A percentile compares a stretch with the other conserved stretches of the same genome.
Evolutionary conservation across 2,888 invertebrate genomes (phyloP).

Genomic region (Dione juno): DNA sequence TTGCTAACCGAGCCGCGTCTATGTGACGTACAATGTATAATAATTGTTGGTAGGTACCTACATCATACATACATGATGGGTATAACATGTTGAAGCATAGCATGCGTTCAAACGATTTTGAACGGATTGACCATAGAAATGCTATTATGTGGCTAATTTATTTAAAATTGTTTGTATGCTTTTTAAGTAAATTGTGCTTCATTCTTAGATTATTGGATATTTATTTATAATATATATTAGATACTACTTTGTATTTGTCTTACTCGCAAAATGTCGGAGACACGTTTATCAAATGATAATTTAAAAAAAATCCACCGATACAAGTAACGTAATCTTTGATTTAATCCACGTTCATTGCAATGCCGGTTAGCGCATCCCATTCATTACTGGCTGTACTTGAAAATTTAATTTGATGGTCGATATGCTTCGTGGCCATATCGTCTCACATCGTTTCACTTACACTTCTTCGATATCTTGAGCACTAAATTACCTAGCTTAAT

Average conservation of each 20-base stretch:
- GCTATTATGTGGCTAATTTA: not conserved
- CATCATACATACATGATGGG: not conserved
- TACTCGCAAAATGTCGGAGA: no score
- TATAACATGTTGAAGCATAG: not conserved
- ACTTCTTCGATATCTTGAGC: conserved; percentile 37
- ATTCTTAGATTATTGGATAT: no score
- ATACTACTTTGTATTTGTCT: no score
- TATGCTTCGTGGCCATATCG: conserved; percentile 72
- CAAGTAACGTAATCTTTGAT: not conserved
- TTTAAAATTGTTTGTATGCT: no score
- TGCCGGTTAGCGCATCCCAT: conserved; percentile 37
- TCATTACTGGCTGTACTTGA: conserved; percentile 63
- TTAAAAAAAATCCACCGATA: not conserved
- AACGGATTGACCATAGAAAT: not conserved
- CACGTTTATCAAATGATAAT: no score
- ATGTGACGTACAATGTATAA: not conserved
- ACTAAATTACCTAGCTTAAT: conserved; percentile 1
- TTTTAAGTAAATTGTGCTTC: no score
- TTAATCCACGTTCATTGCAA: not conserved
- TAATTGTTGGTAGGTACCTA: not conserved
- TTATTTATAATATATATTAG: no score
- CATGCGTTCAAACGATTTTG: not conserved
- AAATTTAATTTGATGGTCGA: conserved; percentile 75
- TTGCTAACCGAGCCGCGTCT: conserved; percentile 8
- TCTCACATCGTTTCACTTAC: conserved; percentile 73